These are phyloP conservation scores for Hylomyscus alleni DNA, from an alignment of 2,797 vertebrate genomes.

Conservation along the genomic window DNA sequence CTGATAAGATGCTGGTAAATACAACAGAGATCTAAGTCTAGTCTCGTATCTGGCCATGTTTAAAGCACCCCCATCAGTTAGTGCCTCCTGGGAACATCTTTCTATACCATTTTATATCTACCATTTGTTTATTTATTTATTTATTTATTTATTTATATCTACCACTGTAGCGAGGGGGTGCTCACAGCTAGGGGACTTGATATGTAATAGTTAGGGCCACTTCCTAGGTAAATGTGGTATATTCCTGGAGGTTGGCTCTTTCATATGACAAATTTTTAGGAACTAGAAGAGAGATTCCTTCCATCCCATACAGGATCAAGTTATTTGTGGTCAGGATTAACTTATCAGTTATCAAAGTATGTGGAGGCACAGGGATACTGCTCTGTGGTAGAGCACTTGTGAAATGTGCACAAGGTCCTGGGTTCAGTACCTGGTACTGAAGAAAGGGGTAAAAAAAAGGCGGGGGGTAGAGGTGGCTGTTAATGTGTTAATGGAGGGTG, in stretches of 20 bases:
- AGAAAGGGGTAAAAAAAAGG: neutral
- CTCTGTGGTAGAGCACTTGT: neutral
- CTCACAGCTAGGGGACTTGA: neutral
- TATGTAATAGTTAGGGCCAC: neutral
- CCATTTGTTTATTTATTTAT: no score
- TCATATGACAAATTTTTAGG: neutral
- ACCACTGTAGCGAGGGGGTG: no score
- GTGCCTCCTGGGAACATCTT: neutral
- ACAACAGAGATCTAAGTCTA: neutral
- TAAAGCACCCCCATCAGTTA: neutral
- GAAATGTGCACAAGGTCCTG: neutral
- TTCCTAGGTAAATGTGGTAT: neutral
- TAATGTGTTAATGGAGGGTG: neutral
- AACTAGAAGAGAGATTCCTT: neutral
- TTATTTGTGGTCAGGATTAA: neutral
- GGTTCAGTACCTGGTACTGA: neutral
- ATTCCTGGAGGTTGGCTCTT: neutral
- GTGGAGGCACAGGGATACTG: no score
- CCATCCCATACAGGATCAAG: neutral
- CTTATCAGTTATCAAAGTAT: neutral
- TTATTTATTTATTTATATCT: no score
- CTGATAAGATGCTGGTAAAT: neutral
- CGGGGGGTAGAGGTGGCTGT: neutral
- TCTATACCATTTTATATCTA: neutral
- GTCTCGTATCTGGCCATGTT: neutral